Evolutionary conservation across 2,113 vertebrate species (phyloP).

Genomic region (Ia io): DNA sequence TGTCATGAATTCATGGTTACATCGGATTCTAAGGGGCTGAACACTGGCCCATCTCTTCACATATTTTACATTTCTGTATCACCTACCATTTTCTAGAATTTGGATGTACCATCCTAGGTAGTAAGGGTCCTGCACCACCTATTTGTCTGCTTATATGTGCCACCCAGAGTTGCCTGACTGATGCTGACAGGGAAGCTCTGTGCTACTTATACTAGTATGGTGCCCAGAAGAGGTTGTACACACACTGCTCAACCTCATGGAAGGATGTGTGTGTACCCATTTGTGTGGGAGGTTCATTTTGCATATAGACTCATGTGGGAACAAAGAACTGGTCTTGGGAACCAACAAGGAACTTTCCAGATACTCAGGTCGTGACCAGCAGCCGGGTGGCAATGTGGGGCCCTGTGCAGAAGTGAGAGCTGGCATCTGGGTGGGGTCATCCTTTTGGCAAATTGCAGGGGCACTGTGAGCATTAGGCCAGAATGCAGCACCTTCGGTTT

Average conservation of each 20-base stretch:
- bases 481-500: background rate
- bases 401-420: background rate
- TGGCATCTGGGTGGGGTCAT: background rate
- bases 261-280: conserved; percentile 65
- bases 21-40: background rate
- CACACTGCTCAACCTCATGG: conserved; percentile 62
- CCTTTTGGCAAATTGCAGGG: fast-evolving
- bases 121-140: fast-evolving
- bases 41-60: fast-evolving
- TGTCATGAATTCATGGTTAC: background rate
- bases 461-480: fast-evolving
- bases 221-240: conserved; percentile 67
- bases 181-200: background rate
- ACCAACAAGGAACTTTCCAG: background rate
- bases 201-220: conserved; percentile 8
- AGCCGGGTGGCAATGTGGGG: background rate
- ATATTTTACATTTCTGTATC: fast-evolving
- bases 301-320: conserved; percentile 66
- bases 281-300: conserved; percentile 52
- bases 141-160: background rate
- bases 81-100: background rate
- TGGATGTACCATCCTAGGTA: background rate
- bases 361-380: background rate
- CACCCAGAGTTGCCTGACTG: fast-evolving
- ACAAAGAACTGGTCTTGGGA: background rate